Evolutionary conservation across 2,888 invertebrate species (phyloP), one percentile per base, ranked within the genome.

Genomic region (Syrphus vitripennis): DNA sequence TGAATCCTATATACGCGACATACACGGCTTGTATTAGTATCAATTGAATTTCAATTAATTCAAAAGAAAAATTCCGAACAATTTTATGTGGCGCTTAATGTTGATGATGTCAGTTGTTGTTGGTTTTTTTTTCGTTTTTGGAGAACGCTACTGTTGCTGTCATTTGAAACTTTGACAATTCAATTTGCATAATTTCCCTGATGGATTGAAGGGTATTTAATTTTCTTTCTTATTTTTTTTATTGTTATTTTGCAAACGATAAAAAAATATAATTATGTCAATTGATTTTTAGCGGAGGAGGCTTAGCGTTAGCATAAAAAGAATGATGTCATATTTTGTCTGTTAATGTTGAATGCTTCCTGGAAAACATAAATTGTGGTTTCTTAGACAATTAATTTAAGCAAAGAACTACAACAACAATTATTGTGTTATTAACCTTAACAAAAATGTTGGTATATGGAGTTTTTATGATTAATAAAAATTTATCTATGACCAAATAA

Each of bases 71-170:
- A 45, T 69, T 59, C 37, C 59, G 19, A 34, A 59, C 67, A 72
- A 65, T 63, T 55, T 34, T 2, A 40, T 31, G n/a, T 19, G 37
- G 57, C 37, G 37, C 21, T 31, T 45, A 29, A 29, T 75, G 53
- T 31, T 37, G 45, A 55, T 75, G 70, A 81, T 81, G 81, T 75
- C 70, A 70, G 48, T 29, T 76, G n/a, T n/a, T n/a, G n/a, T n/a
- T n/a, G n/a, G n/a, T n/a, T n/a, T n/a, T n/a, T n/a, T n/a, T n/a
- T n/a, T n/a, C n/a, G n/a, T 45, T 48, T 61, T 57, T 29, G n/a
- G 53, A 29, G 67, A 69, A 78, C 61, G 40, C 24, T n/a, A n/a
- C n/a, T n/a, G n/a, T n/a, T n/a, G 53, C 34, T 81, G 75, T 75
- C 74, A 70, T 34, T 31, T 12, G 81, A 70, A 45, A 81, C 37